These are phyloP conservation scores for Zygothrica quintamaculata DNA, from an alignment of 2,888 invertebrate genomes.

Conservation along the genomic window DNA sequence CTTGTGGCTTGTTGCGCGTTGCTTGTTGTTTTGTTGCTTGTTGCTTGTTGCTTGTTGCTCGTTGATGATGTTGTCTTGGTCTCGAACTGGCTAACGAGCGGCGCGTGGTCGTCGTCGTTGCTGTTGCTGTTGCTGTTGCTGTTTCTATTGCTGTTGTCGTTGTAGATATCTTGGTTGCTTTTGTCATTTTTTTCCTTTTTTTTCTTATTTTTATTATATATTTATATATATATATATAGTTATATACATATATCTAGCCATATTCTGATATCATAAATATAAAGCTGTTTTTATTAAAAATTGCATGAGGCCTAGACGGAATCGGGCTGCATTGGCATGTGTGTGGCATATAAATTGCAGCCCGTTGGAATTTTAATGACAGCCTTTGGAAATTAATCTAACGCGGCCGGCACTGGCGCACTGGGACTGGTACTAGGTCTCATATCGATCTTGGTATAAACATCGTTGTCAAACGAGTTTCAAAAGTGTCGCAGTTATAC, in stretches of 20 bases:
- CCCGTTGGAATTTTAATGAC: constrained; percentile 79
- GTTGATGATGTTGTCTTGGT: constrained; percentile 61
- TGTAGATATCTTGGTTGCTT: constrained; percentile 9
- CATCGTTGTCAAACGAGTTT: constrained; percentile 74
- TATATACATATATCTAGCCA: no score
- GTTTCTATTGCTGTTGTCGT: constrained; percentile 7
- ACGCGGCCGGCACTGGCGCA: constrained; percentile 55
- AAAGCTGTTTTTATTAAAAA: constrained; percentile 80
- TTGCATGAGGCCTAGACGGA: constrained; percentile 56
- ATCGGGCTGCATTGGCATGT: constrained; percentile 62
- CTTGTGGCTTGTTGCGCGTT: constrained; percentile 27
- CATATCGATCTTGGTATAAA: constrained; percentile 51
- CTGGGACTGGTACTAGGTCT: constrained; percentile 9
- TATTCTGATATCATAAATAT: constrained; percentile 79
- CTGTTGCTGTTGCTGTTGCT: constrained; percentile 13
- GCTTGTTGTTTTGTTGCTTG: constrained; percentile 17
- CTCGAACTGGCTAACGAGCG: constrained; percentile 68
- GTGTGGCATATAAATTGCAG: constrained; percentile 80
- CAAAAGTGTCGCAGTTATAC: constrained; percentile 75
- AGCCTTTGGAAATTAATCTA: constrained; percentile 81
- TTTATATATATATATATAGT: no score
- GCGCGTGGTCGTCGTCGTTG: constrained; percentile 65
- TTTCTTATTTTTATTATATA: constrained; percentile 14
- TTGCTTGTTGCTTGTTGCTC: constrained; percentile 39
- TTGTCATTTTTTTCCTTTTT: constrained; percentile 8